Evolutionary conservation across 1,140 invertebrate species (phyloP).

Genomic region (Amphibalanus amphitrite): DNA sequence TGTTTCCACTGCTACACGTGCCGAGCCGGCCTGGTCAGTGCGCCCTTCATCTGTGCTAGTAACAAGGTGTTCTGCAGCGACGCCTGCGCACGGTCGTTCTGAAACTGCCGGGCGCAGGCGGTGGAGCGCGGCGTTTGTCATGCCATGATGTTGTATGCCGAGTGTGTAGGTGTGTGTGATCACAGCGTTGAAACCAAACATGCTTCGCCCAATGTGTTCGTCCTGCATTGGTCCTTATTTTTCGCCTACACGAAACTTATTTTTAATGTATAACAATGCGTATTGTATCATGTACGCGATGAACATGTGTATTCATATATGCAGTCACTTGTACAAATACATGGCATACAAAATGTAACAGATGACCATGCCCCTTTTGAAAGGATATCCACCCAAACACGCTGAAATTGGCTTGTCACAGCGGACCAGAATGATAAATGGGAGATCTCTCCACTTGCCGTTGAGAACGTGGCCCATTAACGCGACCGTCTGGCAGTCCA

Average conservation of each 20-base stretch:
- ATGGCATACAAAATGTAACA: no score
- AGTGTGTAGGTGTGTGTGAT: background rate
- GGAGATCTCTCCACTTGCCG: no score
- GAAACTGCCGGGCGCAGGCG: slow-evolving; percentile 18
- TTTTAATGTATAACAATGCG: no score
- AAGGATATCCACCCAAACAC: background rate
- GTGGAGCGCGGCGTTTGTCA: background rate
- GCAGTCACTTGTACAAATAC: no score
- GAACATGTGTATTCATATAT: no score
- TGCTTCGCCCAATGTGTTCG: background rate
- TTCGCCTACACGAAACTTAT: no score
- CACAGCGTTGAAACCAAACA: no score
- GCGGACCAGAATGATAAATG: background rate
- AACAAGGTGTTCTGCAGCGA: slow-evolving; percentile 27
- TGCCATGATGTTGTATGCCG: background rate
- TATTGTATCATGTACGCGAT: no score
- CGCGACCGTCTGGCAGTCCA: background rate
- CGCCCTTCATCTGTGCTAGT: slow-evolving; percentile 31
- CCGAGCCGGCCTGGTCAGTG: slow-evolving; percentile 46
- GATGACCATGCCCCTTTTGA: no score
- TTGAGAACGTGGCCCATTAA: no score
- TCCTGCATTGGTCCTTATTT: background rate
- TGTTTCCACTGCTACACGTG: slow-evolving; percentile 59
- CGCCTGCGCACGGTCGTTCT: slow-evolving; percentile 47
- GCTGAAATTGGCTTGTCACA: background rate